Evolutionary conservation across 2,888 invertebrate genomes (phyloP).

Genomic region (Neoitamus cyanurus): DNA sequence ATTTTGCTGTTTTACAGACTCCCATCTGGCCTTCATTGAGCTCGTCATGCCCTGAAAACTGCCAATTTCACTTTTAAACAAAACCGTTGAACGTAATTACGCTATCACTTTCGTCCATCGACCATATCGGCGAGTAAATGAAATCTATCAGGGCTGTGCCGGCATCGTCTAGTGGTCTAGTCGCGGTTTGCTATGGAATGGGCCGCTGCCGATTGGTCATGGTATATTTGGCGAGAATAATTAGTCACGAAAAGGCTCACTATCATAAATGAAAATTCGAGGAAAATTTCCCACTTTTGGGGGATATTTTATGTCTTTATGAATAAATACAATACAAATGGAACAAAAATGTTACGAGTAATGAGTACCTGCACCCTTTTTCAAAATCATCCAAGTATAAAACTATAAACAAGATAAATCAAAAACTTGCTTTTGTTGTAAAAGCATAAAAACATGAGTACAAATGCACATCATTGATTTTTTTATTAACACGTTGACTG

Average conservation of each 20-base stretch:
- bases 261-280: background rate
- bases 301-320: no score
- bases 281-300: background rate
- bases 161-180: background rate
- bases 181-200: background rate
- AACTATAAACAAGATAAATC: no score
- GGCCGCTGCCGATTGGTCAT: background rate
- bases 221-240: background rate
- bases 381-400: no score
- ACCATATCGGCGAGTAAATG: background rate
- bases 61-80: conserved; percentile 26
- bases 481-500: no score
- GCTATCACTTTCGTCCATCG: conserved; percentile 30
- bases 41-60: conserved; percentile 35
- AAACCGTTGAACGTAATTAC: conserved; percentile 5
- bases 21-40: background rate
- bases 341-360: no score
- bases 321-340: no score
- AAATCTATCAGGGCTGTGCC: background rate
- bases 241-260: background rate
- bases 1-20: background rate
- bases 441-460: no score
- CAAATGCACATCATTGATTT: no score
- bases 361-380: no score
- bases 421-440: no score